These are phyloP conservation scores for Agonopterix arenella DNA, from an alignment of 2,888 invertebrate species.

Conservation along the genomic window DNA sequence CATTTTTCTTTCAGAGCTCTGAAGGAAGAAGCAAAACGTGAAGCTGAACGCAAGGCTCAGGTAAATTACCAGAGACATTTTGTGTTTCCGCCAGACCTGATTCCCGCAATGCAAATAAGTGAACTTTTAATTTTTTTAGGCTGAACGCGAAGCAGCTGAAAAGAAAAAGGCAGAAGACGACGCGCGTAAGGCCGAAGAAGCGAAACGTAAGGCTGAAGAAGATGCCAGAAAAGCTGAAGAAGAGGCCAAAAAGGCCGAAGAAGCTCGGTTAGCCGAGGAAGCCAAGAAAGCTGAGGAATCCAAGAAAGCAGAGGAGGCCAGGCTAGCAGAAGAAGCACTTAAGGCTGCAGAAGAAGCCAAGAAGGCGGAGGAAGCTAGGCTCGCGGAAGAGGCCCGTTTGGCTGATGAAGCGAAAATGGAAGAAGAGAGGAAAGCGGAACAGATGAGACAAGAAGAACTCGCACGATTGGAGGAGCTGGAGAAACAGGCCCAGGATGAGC, in stretches of 20 bases:
- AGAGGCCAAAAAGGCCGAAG: constrained; percentile 52
- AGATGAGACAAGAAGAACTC: constrained; percentile 74
- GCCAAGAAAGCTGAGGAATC: constrained; percentile 49
- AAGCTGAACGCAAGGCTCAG: constrained; percentile 68
- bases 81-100: not conserved
- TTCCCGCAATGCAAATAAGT: not conserved
- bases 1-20: constrained; percentile 45
- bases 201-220: constrained; percentile 68
- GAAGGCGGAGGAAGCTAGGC: constrained; percentile 61
- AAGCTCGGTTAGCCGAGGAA: constrained; percentile 63
- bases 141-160: constrained; percentile 60
- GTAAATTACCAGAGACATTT: constrained; percentile 23
- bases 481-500: constrained; percentile 78
- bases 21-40: constrained; percentile 72
- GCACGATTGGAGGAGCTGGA: constrained; percentile 77
- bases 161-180: constrained; percentile 76
- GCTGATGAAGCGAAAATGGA: constrained; percentile 51
- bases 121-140: constrained; percentile 22
- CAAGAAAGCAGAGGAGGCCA: constrained; percentile 55
- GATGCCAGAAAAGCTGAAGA: constrained; percentile 63
- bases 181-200: constrained; percentile 68
- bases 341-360: constrained; percentile 51
- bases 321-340: constrained; percentile 48
- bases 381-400: constrained; percentile 58
- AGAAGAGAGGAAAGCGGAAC: constrained; percentile 67